phyloP scores from a whole-genome alignment of 2,113 vertebrate genomes.

The Ornithorhynchus anatinus region DNA sequence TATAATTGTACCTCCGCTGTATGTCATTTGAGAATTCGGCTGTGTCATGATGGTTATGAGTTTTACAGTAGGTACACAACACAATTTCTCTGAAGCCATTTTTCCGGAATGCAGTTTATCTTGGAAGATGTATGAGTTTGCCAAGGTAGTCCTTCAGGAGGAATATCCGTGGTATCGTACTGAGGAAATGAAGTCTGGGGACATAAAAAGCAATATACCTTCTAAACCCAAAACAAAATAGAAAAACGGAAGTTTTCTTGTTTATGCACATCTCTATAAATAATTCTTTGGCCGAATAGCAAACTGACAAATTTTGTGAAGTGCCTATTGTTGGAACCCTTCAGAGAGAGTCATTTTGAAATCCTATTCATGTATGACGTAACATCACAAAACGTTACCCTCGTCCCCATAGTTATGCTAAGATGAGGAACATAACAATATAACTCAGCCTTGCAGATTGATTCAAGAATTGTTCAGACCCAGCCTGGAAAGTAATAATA shows the following conservation, averaged over 20 bases:
- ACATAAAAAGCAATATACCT: slow-evolving; percentile 40
- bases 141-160: slow-evolving; percentile 36
- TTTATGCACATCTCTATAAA: slow-evolving; percentile 43
- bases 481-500: too few species aligned
- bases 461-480: too few species aligned
- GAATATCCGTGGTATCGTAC: slow-evolving; percentile 30
- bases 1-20: slow-evolving; percentile 21
- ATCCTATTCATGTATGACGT: too few species aligned
- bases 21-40: neutral
- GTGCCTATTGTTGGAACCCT: too few species aligned
- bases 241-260: slow-evolving; percentile 33
- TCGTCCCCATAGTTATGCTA: too few species aligned
- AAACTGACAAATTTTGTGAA: too few species aligned
- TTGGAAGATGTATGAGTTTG: slow-evolving; percentile 50
- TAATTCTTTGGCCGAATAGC: neutral
- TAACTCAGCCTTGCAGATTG: too few species aligned
- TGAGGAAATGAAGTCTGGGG: slow-evolving; percentile 40
- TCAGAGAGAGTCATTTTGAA: too few species aligned
- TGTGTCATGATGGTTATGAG: slow-evolving; percentile 27
- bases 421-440: too few species aligned
- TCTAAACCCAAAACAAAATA: slow-evolving; percentile 34
- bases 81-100: slow-evolving; percentile 24
- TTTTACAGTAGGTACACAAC: slow-evolving; percentile 26
- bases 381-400: too few species aligned
- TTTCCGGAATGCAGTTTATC: slow-evolving; percentile 38